Base-by-base conservation (phyloP, 2,888 invertebrate genomes). In the Cephus sareptanus region DNA sequence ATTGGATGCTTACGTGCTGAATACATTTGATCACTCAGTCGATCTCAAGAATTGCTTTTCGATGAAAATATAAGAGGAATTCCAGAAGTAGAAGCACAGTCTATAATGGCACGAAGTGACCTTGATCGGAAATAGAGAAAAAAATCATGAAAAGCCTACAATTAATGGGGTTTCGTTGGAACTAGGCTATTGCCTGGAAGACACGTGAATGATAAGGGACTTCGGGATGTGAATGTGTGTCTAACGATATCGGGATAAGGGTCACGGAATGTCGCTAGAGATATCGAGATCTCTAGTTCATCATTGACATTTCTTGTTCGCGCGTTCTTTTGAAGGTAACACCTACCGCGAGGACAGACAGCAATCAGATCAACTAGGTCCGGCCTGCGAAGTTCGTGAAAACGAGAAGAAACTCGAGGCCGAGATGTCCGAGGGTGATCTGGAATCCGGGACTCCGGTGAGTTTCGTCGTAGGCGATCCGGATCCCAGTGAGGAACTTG, bases 381-480 rank as follows among this genome's bases (percentile, higher is more conserved):
- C 31, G 74, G 31, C 35, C 6, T 23, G 13, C 35, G 74, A 77
- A 15, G 34, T 30, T 56, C 35, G 69, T 56, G 30, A 56, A 69
- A 70, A n/a, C 31, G 37, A 77, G 37, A 33, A 34, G 56, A 56
- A 30, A 69, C 15, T 15, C 75, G 69, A 69, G 74, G 68, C 74
- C 31, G 77, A 75, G 69, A 76, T 75, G 71, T 35, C 76, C 13
- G 77, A 77, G 33, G 75, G 40, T 73, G 83, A 74, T 33, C 89
- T 91, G 90, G 83, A 89, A 56, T 56, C 56, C 80, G 89, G 90
- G 76, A 78, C 86, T 76, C 87, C 90, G 79, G 91, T 91, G 80
- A 91, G 90, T 83, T 91, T 91, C 83, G 89, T 91, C 83, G 86
- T 91, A 82, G 91, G 91, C 69, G 91, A 86, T 13, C 87, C 89